These are phyloP conservation scores for Aplysina aerophoba DNA, from an alignment of 37 sponge, comb jelly and placozoan genomes.

Conservation along the genomic window DNA sequence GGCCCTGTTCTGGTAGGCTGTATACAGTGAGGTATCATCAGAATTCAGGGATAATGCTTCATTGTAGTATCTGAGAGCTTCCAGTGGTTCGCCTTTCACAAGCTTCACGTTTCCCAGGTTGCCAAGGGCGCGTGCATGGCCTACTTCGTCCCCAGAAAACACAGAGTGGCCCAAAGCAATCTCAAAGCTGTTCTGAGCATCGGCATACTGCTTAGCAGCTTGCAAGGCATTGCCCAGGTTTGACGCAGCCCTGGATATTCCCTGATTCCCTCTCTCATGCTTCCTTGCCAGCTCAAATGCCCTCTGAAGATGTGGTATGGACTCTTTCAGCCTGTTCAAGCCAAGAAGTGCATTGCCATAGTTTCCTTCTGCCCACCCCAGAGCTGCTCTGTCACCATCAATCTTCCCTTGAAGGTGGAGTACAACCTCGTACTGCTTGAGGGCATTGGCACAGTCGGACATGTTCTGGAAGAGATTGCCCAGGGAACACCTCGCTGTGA, in stretches of 20 bases:
- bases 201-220: slow-evolving; percentile 40
- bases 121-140: slow-evolving; percentile 72
- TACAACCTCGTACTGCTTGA: slow-evolving; percentile 51
- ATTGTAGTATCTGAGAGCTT: slow-evolving; percentile 59
- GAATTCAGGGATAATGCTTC: slow-evolving; percentile 59
- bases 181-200: slow-evolving; percentile 67
- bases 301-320: slow-evolving; percentile 55
- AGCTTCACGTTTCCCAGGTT: slow-evolving; percentile 79
- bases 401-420: slow-evolving; percentile 43
- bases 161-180: slow-evolving; percentile 68
- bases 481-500: slow-evolving; percentile 49
- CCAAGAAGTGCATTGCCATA: slow-evolving; percentile 77
- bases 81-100: slow-evolving; percentile 38
- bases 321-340: slow-evolving; percentile 49
- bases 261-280: slow-evolving; percentile 51
- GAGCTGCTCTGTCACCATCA: slow-evolving; percentile 36
- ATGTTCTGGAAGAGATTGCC: slow-evolving; percentile 72
- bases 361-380: slow-evolving; percentile 83
- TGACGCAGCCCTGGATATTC: slow-evolving; percentile 63
- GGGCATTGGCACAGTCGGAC: slow-evolving; percentile 49
- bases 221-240: slow-evolving; percentile 83
- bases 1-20: slow-evolving; percentile 77
- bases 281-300: slow-evolving; percentile 52
- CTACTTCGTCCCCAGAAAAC: slow-evolving; percentile 56
- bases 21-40: slow-evolving; percentile 44